Base-by-base conservation (phyloP, 2,113 vertebrate genomes). In the Casuarius casuarius region DNA sequence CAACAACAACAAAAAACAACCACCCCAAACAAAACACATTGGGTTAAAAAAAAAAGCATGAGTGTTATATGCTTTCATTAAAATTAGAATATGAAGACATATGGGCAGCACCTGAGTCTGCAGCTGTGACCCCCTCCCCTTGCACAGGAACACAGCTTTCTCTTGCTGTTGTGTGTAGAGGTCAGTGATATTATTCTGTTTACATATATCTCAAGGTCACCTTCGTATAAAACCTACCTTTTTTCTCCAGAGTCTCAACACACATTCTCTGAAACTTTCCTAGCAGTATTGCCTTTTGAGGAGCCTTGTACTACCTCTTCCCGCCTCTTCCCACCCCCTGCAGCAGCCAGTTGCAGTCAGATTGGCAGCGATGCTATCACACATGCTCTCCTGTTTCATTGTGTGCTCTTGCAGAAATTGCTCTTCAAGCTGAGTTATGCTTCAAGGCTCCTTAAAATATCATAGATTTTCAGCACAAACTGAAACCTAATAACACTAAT, bases 401-500 rank as follows among this genome's bases (percentile, higher is more conserved):
- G 40, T 44, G 29, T 29, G 20, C 35, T 82, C 35, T 51, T 87
- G 49, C 58, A 85, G 82, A 94, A 95, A 88, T 80, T 68, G 35
- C 75, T 59, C 52, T 94, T 94, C 63, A 84, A 84, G 33, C 38
- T 54, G 56, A 86, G 52, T 92, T 96, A 72, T 89, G 65, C 31
- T 85, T 46, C 84, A 49, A 85, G 71, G 29, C 68, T 87, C 83
- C 80, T 90, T 95, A 92, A 97, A 96, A 88, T 81, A 89, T 83
- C 85, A 76, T 75, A 86, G 74, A 88, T 95, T 96, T 97, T 94
- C 88, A 73, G 81, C 80, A 82, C 67, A 86, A 86, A 78, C 35
- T 21, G 63, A 94, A 94, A 77, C 51, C 56, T 95, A 90, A 89
- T 94, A 97, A 80, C 21, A 18, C 58, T 83, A 91, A 93, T 87